Base-by-base conservation (phyloP, 2,113 vertebrate genomes). In the Mesembrinibis cayennensis region DNA sequence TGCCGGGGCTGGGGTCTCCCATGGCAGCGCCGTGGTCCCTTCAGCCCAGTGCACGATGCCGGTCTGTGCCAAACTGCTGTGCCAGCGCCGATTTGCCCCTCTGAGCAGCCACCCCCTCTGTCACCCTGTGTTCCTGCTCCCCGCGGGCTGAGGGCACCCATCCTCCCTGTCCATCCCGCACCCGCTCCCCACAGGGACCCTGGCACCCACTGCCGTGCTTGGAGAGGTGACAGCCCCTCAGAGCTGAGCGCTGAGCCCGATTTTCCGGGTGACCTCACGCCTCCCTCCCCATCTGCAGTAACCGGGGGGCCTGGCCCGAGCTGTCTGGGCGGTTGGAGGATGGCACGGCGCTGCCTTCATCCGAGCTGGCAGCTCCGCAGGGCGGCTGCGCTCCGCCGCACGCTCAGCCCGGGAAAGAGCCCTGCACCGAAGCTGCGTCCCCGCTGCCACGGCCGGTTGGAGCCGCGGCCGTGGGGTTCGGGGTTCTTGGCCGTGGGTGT, bases 311-410 rank as follows among this genome's bases (percentile, higher is more conserved):
- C 50, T 7, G 6, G 65, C 40, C 27, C 2, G 66, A 87, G 90
- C 95, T 92, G 94, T 88, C 94, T 18, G 94, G 66, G 71, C 11
- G 21, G 78, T 11, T 89, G 93, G 86, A 91, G 91, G 59, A 53
- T 61, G 90, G 91, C 89, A 84, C 45, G 1, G 69, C 1, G 9
- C 87, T 95, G 89, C 89, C 76, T 89, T 94, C 86, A 94, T 94
- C 58, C 7, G 36, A 93, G 55, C 92, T 94, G 96, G 95, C 95
- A 96, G 94, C 83, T 94, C 95, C 34, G 20, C 38, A 3, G 94
- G 81, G 94, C 79, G 50, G 58, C 73, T 10, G 32, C 3, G 30
- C 87, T 81, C 52, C 2, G 5, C 69, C 15, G 73, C 77, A 11
- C 13, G 11, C 56, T 65, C 63, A 26, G 58, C 63, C 69, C 1